Base-by-base conservation (phyloP, 2,113 vertebrate species). In the Gymnobelideus leadbeateri region DNA sequence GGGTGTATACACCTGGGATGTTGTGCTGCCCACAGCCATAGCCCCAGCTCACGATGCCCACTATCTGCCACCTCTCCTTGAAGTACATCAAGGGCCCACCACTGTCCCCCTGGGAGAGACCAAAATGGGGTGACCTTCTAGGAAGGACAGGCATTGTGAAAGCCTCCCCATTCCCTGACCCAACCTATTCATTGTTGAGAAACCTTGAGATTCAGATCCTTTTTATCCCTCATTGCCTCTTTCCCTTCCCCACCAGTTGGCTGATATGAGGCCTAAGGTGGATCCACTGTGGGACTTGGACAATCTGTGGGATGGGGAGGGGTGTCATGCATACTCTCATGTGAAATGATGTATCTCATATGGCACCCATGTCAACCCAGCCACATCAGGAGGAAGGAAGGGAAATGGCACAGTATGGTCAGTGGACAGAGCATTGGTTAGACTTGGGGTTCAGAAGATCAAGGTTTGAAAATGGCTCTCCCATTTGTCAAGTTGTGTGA, bases 21-120 rank as follows among this genome's bases (percentile, higher is more conserved):
- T 93, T 95, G 31, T 97, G 96, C 1, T 98, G 97, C 0, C 98
- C 99, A 24, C 99, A 99, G 97, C 99, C 99, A 0, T 99, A 92
- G 0, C 99, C 99, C 99, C 99, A 99, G 98, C 99, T 99, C 96
- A 99, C 99, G 7, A 99, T 99, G 51, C 99, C 99, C 0, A 99
- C 98, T 93, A 99, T 97, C 94, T 98, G 97, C 99, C 99, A 99
- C 9, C 24, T 93, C 25, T 89, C 47, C 0, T 97, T 94, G 0
- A 95, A 25, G 96, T 99, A 98, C 89, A 99, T 99, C 96, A 99
- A 97, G 51, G 99, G 99, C 14, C 99, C 99, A 0, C 99, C 99
- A 0, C 99, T 99, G 98, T 99, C 99, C 23, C 99, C 99, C 99
- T 99, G 97, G 0, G 0, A 37, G 95, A 93, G 57, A 91, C 5